Percentiles rank a stretch among this genome's conserved stretches.
Conservation (phyloP, 2,888 invertebrate species). For the Maniola hyperantus region DNA sequence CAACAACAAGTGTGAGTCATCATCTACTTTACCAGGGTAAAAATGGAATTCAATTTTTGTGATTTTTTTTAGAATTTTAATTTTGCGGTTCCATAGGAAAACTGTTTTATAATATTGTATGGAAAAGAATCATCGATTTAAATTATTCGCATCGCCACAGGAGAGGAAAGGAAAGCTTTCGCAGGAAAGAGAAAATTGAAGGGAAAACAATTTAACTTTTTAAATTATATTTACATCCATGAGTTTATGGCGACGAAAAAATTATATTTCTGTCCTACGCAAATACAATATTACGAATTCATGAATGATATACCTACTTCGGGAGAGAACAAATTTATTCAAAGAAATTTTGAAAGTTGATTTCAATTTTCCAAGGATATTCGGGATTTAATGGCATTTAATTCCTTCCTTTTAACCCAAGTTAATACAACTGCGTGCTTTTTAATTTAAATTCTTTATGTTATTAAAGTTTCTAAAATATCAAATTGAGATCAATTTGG, state of each 20-base stretch:
- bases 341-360: not conserved
- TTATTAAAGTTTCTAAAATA: no score
- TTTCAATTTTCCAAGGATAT: not conserved
- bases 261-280: not conserved
- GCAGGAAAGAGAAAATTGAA: constrained; percentile 28
- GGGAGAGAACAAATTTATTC: not conserved
- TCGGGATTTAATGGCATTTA: no score
- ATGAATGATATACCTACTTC: constrained; percentile 3
- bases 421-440: no score
- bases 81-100: no score
- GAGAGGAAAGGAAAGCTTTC: constrained; percentile 15
- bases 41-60: no score
- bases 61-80: no score
- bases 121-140: constrained; percentile 8
- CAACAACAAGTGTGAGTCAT: no score
- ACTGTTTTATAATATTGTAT: not conserved
- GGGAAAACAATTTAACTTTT: constrained; percentile 37
- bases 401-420: no score
- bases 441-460: no score
- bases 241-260: constrained; percentile 31
- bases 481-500: no score
- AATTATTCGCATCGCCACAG: constrained; percentile 16
- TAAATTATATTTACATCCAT: constrained; percentile 36
- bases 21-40: no score
- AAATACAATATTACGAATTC: constrained; percentile 15